Evolutionary conservation across 1,140 invertebrate genomes (phyloP).

Genomic region (Drosophila nebulosa): DNA sequence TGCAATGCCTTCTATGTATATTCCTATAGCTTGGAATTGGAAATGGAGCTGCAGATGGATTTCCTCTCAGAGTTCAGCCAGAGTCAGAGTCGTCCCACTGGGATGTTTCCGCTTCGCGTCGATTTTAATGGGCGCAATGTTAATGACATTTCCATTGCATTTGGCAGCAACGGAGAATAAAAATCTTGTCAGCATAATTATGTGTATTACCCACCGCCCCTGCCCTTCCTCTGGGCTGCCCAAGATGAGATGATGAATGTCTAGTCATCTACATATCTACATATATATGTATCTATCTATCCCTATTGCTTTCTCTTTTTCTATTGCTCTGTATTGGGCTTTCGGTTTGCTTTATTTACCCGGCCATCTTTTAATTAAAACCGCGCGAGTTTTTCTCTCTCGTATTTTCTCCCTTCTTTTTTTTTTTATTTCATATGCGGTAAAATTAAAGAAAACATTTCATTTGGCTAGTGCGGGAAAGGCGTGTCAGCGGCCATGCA

Average conservation of each 20-base stretch:
- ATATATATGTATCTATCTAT: too few species aligned
- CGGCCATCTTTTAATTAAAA: conserved; percentile 7
- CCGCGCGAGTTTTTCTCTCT: neutral
- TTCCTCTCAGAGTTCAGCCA: neutral
- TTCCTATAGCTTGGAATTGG: conserved; percentile 2
- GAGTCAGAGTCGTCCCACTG: conserved; percentile 33
- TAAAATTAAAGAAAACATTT: conserved; percentile 1
- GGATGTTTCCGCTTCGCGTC: conserved; percentile 67
- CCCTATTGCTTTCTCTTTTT: neutral
- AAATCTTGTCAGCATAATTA: conserved; percentile 77
- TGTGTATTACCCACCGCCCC: too few species aligned
- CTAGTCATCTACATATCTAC: neutral
- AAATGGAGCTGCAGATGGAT: too few species aligned
- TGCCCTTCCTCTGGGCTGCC: neutral
- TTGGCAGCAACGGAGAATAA: conserved; percentile 24
- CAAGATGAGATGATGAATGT: conserved; percentile 23
- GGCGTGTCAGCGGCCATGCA: conserved; percentile 51
- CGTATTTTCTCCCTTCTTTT: neutral
- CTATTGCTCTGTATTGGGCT: neutral
- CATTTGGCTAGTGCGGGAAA: neutral
- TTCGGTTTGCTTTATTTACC: neutral
- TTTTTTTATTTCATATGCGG: conserved; percentile 35
- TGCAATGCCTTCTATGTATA: conserved; percentile 44
- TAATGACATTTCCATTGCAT: conserved; percentile 78
- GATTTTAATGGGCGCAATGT: conserved; percentile 78